phyloP scores from a whole-genome alignment of 2,888 invertebrate species.

The Penaeus monodon region DNA sequence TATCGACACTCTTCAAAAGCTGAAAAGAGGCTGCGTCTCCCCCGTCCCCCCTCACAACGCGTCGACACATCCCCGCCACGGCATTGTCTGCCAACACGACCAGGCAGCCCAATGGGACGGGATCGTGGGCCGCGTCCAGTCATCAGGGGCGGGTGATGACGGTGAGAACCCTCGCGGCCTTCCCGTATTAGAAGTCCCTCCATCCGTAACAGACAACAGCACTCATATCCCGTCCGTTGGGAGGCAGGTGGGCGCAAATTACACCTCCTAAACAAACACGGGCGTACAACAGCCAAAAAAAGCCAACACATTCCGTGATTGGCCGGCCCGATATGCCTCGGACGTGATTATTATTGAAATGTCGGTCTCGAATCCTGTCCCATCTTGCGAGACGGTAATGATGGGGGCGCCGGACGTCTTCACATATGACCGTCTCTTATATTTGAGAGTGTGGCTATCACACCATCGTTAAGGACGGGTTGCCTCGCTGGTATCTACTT shows the following conservation, averaged over 20 bases:
- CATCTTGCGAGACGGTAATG: conserved; percentile 22
- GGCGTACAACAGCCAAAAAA: not conserved
- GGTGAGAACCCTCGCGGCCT: conserved; percentile 31
- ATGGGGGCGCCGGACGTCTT: conserved; percentile 23
- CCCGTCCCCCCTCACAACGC: conserved; percentile 1
- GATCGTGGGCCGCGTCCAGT: conserved; percentile 31
- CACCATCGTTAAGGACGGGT: conserved; percentile 12
- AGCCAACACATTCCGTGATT: conserved; percentile 37
- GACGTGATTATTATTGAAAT: conserved; percentile 46
- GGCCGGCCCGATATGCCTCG: conserved; percentile 34
- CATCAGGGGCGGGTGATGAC: conserved; percentile 39
- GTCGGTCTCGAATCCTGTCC: not conserved
- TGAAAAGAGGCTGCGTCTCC: not conserved
- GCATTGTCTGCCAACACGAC: not conserved
- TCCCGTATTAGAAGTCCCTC: conserved; percentile 36
- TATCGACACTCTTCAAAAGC: no score
- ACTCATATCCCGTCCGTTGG: conserved; percentile 31
- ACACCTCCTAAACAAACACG: conserved; percentile 49
- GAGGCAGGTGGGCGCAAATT: conserved; percentile 38
- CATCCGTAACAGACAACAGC: conserved; percentile 33
- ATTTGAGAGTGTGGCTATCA: conserved; percentile 26
- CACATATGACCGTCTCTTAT: conserved; percentile 43
- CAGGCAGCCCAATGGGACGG: conserved; percentile 32
- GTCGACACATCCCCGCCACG: conserved; percentile 1
- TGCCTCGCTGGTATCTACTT: not conserved